Conservation (phyloP, 2,113 vertebrate species). For the Crotalus horridus region DNA sequence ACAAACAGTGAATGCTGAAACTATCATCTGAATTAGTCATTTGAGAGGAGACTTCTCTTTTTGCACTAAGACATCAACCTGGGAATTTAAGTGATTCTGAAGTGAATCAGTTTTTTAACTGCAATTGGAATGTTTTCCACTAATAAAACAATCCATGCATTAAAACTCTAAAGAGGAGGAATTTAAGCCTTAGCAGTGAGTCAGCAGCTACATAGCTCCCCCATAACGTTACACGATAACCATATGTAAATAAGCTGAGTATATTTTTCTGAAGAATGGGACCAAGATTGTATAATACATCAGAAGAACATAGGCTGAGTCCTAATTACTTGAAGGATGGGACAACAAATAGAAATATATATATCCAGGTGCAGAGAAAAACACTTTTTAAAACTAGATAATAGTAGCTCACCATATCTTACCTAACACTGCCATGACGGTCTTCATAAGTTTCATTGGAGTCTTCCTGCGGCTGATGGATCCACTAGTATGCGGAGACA, state of each 20-base stretch:
- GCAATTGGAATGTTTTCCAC: not conserved
- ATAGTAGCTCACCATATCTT: slow-evolving; percentile 55
- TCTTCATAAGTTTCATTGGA: slow-evolving; percentile 97
- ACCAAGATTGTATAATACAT: not conserved
- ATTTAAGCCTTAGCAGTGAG: not conserved
- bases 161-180: not conserved
- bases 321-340: not conserved
- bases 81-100: not conserved
- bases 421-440: slow-evolving; percentile 95
- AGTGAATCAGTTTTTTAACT: not conserved
- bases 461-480: slow-evolving; percentile 89
- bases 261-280: not conserved
- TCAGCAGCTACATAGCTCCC: not conserved
- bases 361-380: not conserved
- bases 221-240: not conserved
- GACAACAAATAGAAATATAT: not conserved
- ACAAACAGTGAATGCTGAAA: not conserved
- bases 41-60: not conserved
- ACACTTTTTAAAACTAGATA: not conserved
- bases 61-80: not conserved
- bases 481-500: slow-evolving; percentile 81
- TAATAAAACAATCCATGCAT: not conserved
- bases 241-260: not conserved
- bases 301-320: not conserved
- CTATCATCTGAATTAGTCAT: not conserved